Percentiles rank a stretch among this genome's conserved stretches.
Evolutionary conservation across 1,140 invertebrate genomes (phyloP).

Genomic region (Drosophila baimaii): DNA sequence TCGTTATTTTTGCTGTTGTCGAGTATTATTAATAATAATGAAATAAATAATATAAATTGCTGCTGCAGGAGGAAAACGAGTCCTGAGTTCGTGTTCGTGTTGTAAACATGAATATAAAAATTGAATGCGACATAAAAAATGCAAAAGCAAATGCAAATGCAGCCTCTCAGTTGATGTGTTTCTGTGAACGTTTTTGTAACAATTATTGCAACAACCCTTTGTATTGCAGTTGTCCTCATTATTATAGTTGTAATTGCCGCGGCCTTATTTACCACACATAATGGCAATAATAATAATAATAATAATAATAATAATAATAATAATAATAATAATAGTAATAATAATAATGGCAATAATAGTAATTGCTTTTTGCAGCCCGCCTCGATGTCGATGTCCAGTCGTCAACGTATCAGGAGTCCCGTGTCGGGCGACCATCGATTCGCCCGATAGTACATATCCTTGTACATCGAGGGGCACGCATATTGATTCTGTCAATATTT

Average conservation of each 20-base stretch:
- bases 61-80: slow-evolving; percentile 53
- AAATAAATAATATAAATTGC: slow-evolving; percentile 49
- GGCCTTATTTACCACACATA: slow-evolving; percentile 47
- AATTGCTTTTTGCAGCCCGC: slow-evolving; percentile 33
- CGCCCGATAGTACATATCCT: slow-evolving; percentile 88
- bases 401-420: slow-evolving; percentile 83
- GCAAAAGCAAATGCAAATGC: slow-evolving; percentile 48
- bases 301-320: slow-evolving; percentile 31
- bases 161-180: slow-evolving; percentile 25
- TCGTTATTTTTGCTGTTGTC: slow-evolving; percentile 7
- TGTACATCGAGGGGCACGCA: slow-evolving; percentile 89
- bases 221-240: slow-evolving; percentile 33
- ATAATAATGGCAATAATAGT: slow-evolving; percentile 31
- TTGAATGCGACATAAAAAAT: slow-evolving; percentile 65
- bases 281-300: slow-evolving; percentile 35
- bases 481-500: slow-evolving; percentile 85
- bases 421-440: slow-evolving; percentile 84
- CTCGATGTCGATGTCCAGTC: slow-evolving; percentile 12
- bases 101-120: slow-evolving; percentile 62
- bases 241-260: slow-evolving; percentile 49
- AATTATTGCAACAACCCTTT: slow-evolving; percentile 17
- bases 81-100: slow-evolving; percentile 71
- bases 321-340: slow-evolving; percentile 24
- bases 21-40: slow-evolving; percentile 48
- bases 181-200: slow-evolving; percentile 15